These are phyloP conservation scores for Leptinotarsa juncta DNA, from an alignment of 2,888 invertebrate species.

Conservation along the genomic window DNA sequence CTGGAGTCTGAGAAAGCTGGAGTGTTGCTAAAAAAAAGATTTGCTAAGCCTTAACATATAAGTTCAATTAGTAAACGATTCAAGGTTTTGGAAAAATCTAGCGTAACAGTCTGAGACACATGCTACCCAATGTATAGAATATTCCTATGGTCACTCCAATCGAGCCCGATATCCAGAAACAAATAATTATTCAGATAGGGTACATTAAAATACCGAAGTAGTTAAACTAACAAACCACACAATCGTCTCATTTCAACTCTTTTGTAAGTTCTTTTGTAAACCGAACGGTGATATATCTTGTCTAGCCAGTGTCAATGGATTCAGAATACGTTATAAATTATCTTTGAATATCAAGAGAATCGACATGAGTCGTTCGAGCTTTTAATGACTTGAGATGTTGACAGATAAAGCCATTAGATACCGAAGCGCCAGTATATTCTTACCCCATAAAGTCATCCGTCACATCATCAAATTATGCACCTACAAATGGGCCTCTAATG, in stretches of 20 bases:
- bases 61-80: no score
- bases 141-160: no score
- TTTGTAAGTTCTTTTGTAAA: conserved; percentile 16
- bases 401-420: conserved; percentile 17
- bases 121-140: no score
- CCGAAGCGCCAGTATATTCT: conserved; percentile 6
- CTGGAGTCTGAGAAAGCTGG: no score
- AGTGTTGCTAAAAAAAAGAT: no score
- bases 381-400: conserved; percentile 17
- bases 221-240: conserved; percentile 11
- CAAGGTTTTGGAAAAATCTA: no score
- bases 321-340: conserved; percentile 19
- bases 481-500: conserved; percentile 7
- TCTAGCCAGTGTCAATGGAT: conserved; percentile 20
- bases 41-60: no score
- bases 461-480: conserved; percentile 16
- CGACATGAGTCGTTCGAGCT: conserved; percentile 8
- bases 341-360: conserved; percentile 19
- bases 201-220: not conserved
- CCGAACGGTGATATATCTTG: conserved; percentile 19
- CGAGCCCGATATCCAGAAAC: not conserved
- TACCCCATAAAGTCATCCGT: conserved; percentile 12
- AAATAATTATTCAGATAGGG: conserved; percentile 4
- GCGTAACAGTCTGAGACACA: no score
- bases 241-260: conserved; percentile 1